Evolutionary conservation across 2,888 invertebrate species (phyloP).

Genomic region (Xanthia icteritia): DNA sequence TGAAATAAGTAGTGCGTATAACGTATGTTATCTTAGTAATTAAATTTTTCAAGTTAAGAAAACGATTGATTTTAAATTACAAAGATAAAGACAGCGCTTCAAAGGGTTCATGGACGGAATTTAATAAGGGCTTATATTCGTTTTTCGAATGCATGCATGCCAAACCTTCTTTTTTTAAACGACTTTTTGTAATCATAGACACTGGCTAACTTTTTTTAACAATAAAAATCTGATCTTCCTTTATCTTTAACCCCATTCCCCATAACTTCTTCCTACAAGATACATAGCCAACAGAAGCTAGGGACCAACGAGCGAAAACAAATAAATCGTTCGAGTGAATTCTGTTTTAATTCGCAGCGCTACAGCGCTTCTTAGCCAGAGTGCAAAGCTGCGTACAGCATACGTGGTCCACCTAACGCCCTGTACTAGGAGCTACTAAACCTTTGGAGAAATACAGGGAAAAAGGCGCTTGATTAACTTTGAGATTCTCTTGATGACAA

Average conservation of each 20-base stretch:
- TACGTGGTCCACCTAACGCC: constrained; percentile 69
- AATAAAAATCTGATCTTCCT: not conserved
- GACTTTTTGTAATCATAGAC: not conserved
- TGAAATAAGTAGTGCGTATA: too few relatives aligned
- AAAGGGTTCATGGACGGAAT: not conserved
- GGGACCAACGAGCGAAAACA: constrained; percentile 21
- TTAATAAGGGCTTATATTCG: not conserved
- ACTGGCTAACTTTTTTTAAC: not conserved
- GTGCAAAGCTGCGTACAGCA: constrained; percentile 73
- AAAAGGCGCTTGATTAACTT: not conserved
- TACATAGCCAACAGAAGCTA: not conserved
- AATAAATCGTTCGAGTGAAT: constrained; percentile 62
- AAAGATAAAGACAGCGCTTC: not conserved
- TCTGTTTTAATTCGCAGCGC: constrained; percentile 65
- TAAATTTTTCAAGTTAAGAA: not conserved
- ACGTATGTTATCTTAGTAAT: not conserved
- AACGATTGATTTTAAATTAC: not conserved
- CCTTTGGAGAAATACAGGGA: not conserved
- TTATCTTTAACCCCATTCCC: not conserved
- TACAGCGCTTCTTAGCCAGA: constrained; percentile 59
- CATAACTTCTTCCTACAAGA: not conserved
- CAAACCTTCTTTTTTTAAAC: not conserved
- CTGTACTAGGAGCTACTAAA: constrained; percentile 43
- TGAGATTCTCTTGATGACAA: not conserved
- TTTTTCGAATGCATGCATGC: not conserved